phyloP scores from a whole-genome alignment of 1,140 invertebrate species.

The Watersipora subatra region DNA sequence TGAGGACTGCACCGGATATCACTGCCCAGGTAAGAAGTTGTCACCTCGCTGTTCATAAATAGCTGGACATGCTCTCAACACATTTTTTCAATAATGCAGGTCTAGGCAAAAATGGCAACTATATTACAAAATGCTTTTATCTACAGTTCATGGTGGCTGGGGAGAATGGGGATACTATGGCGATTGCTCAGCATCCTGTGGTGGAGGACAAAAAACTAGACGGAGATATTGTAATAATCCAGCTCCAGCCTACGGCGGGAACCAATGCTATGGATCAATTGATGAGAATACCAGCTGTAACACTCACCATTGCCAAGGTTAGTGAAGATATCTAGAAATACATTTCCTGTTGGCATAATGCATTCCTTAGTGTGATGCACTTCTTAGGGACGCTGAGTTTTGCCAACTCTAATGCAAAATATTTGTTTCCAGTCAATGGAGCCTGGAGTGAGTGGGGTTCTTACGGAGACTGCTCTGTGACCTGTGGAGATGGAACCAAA shows the following conservation, averaged over 20 bases:
- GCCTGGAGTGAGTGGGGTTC: slow-evolving; percentile 51
- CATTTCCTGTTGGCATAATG: too few species aligned
- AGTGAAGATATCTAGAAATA: too few species aligned
- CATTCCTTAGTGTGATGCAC: slow-evolving; percentile 14
- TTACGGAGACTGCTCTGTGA: slow-evolving; percentile 53
- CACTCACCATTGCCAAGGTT: too few species aligned
- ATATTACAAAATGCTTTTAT: too few species aligned
- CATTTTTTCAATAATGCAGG: too few species aligned
- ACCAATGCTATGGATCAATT: slow-evolving; percentile 2
- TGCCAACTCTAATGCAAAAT: too few species aligned
- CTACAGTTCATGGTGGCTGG: slow-evolving; percentile 20
- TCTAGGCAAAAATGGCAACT: too few species aligned
- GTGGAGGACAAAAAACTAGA: slow-evolving; percentile 8
- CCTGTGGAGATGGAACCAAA: slow-evolving; percentile 52
- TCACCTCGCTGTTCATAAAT: too few species aligned
- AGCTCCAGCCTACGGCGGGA: slow-evolving; percentile 7
- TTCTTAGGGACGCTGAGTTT: too few species aligned
- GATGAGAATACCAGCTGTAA: too few species aligned
- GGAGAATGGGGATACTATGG: slow-evolving; percentile 7
- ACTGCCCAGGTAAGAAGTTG: slow-evolving; percentile 33
- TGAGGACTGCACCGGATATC: slow-evolving; percentile 30
- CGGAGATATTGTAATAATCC: slow-evolving; percentile 7
- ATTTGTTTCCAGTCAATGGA: slow-evolving; percentile 42
- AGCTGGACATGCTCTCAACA: too few species aligned
- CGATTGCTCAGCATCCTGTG: slow-evolving; percentile 7